phyloP scores from a whole-genome alignment of 2,113 vertebrate genomes.

The Cisticola juncidis region DNA sequence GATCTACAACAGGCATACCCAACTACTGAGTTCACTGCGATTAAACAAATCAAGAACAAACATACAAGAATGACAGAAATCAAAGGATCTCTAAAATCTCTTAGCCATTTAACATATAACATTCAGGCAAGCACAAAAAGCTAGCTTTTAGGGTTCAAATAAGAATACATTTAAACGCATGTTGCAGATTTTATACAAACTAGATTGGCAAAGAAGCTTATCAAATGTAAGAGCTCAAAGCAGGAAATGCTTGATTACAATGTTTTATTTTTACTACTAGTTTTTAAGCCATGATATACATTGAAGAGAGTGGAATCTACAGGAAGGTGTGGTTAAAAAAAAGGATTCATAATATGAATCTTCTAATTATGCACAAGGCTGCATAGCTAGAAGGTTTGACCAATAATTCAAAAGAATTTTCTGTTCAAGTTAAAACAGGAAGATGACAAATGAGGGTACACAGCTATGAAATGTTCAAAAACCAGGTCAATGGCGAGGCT shows the following conservation, averaged over 20 bases:
- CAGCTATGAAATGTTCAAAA: not conserved
- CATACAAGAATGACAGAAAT: not conserved
- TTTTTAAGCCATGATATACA: not conserved
- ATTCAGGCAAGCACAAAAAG: not conserved
- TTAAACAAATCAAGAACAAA: not conserved
- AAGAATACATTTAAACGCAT: not conserved
- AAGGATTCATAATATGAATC: no score
- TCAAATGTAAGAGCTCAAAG: not conserved
- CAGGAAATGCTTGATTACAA: not conserved
- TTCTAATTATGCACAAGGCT: not conserved
- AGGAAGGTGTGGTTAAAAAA: not conserved
- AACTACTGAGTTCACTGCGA: not conserved
- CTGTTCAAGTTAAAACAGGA: not conserved
- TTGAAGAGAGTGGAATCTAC: not conserved
- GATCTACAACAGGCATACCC: not conserved
- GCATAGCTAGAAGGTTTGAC: not conserved
- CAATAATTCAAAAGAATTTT: not conserved
- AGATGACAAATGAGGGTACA: not conserved
- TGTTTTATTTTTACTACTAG: not conserved
- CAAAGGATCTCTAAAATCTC: not conserved
- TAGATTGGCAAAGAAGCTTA: not conserved
- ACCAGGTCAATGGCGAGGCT: not conserved
- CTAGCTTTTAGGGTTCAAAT: not conserved
- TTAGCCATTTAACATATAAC: not conserved
- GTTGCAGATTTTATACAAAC: constrained; percentile 16